Conservation (phyloP, 2,797 vertebrate genomes). For the Anguilla obscura region DNA sequence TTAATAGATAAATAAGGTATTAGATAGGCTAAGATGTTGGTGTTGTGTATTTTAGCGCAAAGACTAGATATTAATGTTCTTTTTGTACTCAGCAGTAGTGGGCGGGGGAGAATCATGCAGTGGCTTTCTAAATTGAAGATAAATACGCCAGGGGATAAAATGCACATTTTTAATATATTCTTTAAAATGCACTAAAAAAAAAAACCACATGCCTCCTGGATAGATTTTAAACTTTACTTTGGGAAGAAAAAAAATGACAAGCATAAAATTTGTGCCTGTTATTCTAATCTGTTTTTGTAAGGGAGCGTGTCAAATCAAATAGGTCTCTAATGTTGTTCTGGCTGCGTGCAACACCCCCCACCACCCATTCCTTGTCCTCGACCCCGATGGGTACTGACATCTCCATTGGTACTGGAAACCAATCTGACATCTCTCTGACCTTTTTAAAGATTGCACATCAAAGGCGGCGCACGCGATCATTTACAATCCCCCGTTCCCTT, state of each 20-base stretch:
- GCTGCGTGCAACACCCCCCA: not conserved
- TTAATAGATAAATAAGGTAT: slow-evolving; percentile 26
- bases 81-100: not conserved
- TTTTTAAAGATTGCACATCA: slow-evolving; percentile 13
- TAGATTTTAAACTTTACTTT: not conserved
- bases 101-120: not conserved
- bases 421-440: slow-evolving; percentile 59
- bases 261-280: not conserved
- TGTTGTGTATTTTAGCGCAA: not conserved
- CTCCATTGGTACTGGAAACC: slow-evolving; percentile 27
- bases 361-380: too few species aligned
- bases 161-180: not conserved
- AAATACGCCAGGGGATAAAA: not conserved
- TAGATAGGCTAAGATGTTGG: slow-evolving; percentile 20
- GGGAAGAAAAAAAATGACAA: not conserved
- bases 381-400: not conserved
- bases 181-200: not conserved
- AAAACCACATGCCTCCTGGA: not conserved
- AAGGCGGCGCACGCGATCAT: not conserved
- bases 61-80: not conserved
- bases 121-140: not conserved
- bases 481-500: not conserved
- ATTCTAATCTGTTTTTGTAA: not conserved
- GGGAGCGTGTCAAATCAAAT: not conserved
- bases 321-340: not conserved